Evolutionary conservation across 2,113 vertebrate genomes (phyloP).

Genomic region (Butorides virescens): DNA sequence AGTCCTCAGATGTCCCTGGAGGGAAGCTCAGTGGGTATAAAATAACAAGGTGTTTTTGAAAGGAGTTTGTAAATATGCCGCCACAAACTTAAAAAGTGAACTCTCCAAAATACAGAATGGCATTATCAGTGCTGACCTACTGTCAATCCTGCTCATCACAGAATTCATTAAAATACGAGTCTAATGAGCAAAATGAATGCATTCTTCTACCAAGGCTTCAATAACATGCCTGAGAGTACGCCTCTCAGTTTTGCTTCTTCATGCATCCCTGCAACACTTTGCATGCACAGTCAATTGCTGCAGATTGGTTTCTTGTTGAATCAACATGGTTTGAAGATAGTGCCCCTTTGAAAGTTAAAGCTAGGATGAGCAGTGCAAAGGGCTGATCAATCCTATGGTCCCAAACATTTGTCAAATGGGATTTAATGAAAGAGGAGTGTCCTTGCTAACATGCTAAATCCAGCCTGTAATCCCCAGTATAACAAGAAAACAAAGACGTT

Average conservation of each 20-base stretch:
- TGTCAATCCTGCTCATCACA: not conserved
- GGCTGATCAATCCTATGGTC: conserved; percentile 12
- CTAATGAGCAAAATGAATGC: not conserved
- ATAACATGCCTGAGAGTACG: not conserved
- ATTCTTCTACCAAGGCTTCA: not conserved
- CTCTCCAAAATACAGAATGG: not conserved
- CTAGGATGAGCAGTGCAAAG: not conserved
- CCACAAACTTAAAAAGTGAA: not conserved
- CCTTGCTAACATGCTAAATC: conserved; percentile 53
- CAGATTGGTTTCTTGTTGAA: not conserved
- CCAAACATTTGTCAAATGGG: conserved; percentile 53
- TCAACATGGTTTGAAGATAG: not conserved
- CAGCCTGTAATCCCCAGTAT: conserved; percentile 58
- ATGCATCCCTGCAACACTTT: not conserved
- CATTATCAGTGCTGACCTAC: not conserved
- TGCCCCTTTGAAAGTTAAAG: not conserved
- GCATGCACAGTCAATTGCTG: not conserved
- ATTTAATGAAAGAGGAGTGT: conserved; percentile 68
- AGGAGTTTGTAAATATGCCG: not conserved
- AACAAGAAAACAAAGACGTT: conserved; percentile 65
- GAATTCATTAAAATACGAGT: not conserved
- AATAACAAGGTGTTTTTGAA: not conserved
- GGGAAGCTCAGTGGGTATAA: conserved; percentile 4
- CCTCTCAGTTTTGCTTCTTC: not conserved
- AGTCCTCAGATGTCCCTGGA: not conserved